Evolutionary conservation across 2,888 invertebrate species (phyloP), one percentile per base, ranked within the genome.

Genomic region (Phragmatobia fuliginosa): DNA sequence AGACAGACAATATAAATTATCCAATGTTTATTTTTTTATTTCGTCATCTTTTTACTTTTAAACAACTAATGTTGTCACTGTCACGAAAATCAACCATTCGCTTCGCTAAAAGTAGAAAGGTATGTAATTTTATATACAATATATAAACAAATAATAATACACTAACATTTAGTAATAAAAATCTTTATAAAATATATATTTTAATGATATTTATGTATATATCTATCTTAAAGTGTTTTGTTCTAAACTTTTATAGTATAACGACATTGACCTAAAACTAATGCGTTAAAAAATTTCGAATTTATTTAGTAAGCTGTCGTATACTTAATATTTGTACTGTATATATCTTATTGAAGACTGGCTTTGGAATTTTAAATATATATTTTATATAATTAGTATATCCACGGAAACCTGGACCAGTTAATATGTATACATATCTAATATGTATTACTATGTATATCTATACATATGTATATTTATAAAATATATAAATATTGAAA

Each of bases 261-360:
- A 59, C 41, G 32, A 28, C 14, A 25, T 67, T 33, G 61, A 49
- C 21, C 33, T 61, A 31, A 59, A 59, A 33, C 32, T 10, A 66
- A 25, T 61, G 67, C 41, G 33, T 67, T 61, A 38, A 18, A 36
- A 65, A 21, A 45, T 67, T 62, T 66, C 70, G 73, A 73, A 73
- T 73, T 71, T 68, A 69, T 69, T 32, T 6, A 49, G 16, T 49
- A 36, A 62, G 38, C 38, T 45, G 64, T 49, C 28, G 45, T 60
- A 68, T 33, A 60, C 33, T 32, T 63, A n/a, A 62, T 49, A 67
- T 28, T 38, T 62, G 49, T 66, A 65, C 72, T 56, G 25, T 49
- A 69, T 41, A 77, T 77, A 72, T 79, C 63, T 78, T 75, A 78
- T 71, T 36, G 60, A 80, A 83, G 81, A 84, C 81, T 82, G 82